A percentile compares a stretch with the other conserved stretches of the same genome.
phyloP scores from a whole-genome alignment of 2,113 vertebrate species.

The Dendropsophus ebraccatus region DNA sequence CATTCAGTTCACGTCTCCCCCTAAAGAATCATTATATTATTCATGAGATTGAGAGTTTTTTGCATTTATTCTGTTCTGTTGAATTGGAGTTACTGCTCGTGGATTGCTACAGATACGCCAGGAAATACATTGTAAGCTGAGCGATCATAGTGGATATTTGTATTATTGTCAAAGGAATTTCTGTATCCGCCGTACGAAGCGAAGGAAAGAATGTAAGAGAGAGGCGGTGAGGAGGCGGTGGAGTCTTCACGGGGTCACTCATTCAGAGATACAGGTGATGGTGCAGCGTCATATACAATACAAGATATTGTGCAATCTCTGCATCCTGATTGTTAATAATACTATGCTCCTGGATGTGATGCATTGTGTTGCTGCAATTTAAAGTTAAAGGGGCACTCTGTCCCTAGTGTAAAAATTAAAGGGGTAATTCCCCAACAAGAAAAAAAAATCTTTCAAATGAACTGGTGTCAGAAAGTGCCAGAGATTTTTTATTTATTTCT shows the following conservation, averaged over 20 bases:
- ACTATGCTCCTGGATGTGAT: no score
- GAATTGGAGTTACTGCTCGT: slow-evolving; percentile 27
- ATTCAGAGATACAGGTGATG: no score
- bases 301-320: no score
- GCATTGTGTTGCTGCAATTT: no score
- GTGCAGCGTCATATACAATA: no score
- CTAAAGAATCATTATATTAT: slow-evolving; percentile 49
- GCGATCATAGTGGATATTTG: slow-evolving; percentile 22
- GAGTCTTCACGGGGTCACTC: neutral
- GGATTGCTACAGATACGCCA: slow-evolving; percentile 1
- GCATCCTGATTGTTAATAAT: no score
- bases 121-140: slow-evolving; percentile 32
- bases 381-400: no score
- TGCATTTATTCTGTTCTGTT: slow-evolving; percentile 38
- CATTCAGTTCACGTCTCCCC: slow-evolving; percentile 37
- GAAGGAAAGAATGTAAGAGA: neutral
- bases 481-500: no score
- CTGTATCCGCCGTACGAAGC: neutral
- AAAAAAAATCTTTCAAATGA: no score
- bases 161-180: slow-evolving; percentile 21
- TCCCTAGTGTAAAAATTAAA: no score
- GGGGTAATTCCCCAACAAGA: no score
- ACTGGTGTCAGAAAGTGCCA: no score
- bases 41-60: slow-evolving; percentile 42
- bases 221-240: neutral